These are phyloP conservation scores for Pseudomyrmex sp. DNA, from an alignment of 1,140 invertebrate genomes.

Conservation along the genomic window DNA sequence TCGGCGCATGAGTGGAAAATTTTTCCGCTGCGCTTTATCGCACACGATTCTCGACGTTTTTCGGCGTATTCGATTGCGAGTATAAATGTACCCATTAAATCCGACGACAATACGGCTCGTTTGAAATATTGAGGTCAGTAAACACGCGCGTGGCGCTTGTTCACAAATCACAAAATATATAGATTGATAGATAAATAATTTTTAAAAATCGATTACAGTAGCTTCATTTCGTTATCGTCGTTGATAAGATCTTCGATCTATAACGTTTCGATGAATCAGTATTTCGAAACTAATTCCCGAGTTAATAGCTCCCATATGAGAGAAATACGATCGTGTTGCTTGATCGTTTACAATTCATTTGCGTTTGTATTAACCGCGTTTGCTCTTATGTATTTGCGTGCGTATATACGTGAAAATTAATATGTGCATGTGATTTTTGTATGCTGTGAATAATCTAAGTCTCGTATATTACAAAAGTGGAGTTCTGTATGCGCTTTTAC, in stretches of 20 bases:
- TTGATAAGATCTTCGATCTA: neutral
- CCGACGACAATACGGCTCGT: conserved; percentile 12
- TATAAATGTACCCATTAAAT: conserved; percentile 58
- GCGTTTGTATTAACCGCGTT: conserved; percentile 12
- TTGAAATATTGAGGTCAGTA: conserved; percentile 61
- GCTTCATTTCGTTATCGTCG: conserved; percentile 21
- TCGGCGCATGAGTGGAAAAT: conserved; percentile 38
- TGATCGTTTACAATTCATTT: conserved; percentile 27
- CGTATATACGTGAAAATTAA: neutral
- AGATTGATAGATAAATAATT: conserved; percentile 18
- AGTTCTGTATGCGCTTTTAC: neutral
- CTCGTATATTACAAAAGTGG: neutral
- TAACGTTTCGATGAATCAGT: conserved; percentile 7
- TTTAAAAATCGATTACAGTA: conserved; percentile 55
- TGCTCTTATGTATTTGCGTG: neutral
- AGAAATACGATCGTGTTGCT: conserved; percentile 31
- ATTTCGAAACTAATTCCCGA: conserved; percentile 27
- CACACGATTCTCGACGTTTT: neutral
- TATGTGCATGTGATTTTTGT: neutral
- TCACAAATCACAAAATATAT: conserved; percentile 40
- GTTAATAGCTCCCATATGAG: neutral
- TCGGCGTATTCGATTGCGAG: conserved; percentile 32
- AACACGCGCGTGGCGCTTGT: conserved; percentile 10
- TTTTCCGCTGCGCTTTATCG: conserved; percentile 39
- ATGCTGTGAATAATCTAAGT: neutral